Percentiles rank a stretch among this genome's conserved stretches.
Evolutionary conservation across 35 echinoderm and acorn worm genomes (phyloP).

Genomic region (Heliocidaris erythrogramma): DNA sequence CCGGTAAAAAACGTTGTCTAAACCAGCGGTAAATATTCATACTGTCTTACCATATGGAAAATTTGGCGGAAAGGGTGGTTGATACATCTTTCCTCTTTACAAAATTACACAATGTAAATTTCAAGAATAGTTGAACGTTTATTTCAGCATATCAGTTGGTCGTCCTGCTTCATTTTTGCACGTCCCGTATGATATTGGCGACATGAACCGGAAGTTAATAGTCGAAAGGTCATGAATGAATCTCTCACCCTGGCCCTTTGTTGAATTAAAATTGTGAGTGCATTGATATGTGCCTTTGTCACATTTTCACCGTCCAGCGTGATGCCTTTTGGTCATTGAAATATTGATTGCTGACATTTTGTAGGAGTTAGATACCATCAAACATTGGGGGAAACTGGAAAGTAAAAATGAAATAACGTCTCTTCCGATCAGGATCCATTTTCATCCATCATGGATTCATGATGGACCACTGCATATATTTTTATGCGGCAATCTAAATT

Average conservation of each 20-base stretch:
- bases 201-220: not conserved
- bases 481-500: no score
- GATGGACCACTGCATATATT: no score
- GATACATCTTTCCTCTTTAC: conserved; percentile 21
- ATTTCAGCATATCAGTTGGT: conserved; percentile 6
- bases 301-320: not conserved
- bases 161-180: conserved; percentile 16
- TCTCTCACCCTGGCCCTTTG: not conserved
- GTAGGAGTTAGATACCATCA: not conserved
- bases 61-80: conserved; percentile 32
- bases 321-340: not conserved
- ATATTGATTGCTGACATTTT: not conserved
- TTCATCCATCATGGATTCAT: no score
- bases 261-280: not conserved
- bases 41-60: conserved; percentile 26
- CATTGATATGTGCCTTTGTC: not conserved
- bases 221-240: not conserved
- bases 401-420: no score
- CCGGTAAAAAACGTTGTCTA: not conserved
- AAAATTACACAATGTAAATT: not conserved
- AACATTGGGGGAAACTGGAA: not conserved
- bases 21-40: not conserved
- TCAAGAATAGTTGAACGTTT: not conserved
- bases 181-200: not conserved
- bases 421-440: no score